Percentiles rank a stretch among this genome's conserved stretches.
These are phyloP conservation scores for Thaumatotibia leucotreta DNA, from an alignment of 1,140 invertebrate species.

Conservation along the genomic window DNA sequence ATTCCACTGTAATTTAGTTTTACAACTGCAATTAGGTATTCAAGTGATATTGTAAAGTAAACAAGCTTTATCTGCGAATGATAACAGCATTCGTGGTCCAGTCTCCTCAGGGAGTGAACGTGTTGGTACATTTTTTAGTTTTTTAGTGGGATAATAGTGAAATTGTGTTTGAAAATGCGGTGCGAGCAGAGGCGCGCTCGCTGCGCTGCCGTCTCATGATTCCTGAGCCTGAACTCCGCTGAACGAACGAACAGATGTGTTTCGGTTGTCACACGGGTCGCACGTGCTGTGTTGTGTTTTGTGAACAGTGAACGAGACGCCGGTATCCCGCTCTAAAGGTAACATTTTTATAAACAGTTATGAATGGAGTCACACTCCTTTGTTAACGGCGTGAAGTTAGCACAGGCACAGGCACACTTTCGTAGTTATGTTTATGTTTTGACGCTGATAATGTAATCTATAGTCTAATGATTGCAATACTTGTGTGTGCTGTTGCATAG, in stretches of 20 bases:
- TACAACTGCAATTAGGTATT: slow-evolving; percentile 9
- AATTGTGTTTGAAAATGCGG: slow-evolving; percentile 14
- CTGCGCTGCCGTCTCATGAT: not conserved
- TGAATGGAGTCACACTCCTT: not conserved
- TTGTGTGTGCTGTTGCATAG: not conserved
- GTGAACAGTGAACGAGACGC: not conserved
- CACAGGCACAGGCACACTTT: too few relatives aligned
- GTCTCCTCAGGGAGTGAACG: slow-evolving; percentile 29
- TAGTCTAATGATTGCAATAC: not conserved
- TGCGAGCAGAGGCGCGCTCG: not conserved
- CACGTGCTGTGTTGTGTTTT: not conserved
- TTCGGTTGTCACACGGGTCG: not conserved
- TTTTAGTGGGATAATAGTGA: slow-evolving; percentile 8
- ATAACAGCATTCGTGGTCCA: slow-evolving; percentile 39
- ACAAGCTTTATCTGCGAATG: slow-evolving; percentile 38
- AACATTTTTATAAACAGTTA: not conserved
- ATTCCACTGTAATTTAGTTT: slow-evolving; percentile 42
- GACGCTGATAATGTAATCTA: not conserved
- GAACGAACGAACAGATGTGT: not conserved
- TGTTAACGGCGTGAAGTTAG: not conserved
- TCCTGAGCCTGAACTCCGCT: too few relatives aligned
- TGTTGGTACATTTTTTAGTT: slow-evolving; percentile 12
- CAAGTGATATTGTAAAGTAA: slow-evolving; percentile 25
- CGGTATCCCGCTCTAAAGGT: not conserved
- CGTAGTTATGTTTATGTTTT: not conserved